Evolutionary conservation across 92 coral and sea anemone species (phyloP), one percentile per base, ranked within the genome.

Genomic region (Palythoa caribaeorum): DNA sequence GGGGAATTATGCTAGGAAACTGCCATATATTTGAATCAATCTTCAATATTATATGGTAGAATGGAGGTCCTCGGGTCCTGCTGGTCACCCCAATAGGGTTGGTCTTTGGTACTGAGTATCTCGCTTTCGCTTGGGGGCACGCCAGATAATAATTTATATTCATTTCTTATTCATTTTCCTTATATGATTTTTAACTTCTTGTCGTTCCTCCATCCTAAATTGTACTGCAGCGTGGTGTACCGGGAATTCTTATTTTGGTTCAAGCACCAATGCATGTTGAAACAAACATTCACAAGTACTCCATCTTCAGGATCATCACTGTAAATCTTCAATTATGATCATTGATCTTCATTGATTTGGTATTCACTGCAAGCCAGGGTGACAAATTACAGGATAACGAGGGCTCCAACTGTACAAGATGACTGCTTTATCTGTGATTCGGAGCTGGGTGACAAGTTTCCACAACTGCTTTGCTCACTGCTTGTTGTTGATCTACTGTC

Each of bases 401-500:
- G 51, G 50, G 55, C 38, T 80, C 57, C 74, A 20, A 80, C 52
- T 47, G 52, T 81, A 47, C 86, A 81, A 3, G 86, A 51, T 20
- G 20, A 19, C 35, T 81, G 86, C 37, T 81, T 81, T 28, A 66
- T 68, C 76, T 81, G 86, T 13, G 86, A 81, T 48, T 81, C 86
- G 5, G 80, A 86, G 14, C 89, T 71, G 38, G 98, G 98, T 12
- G 98, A 95, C n/a, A 92, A 83, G 59, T 95, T 95, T 14, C 96
- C 98, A 28, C 92, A 84, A 86, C 92, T 95, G 70, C 98, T 95
- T 44, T 83, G 94, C 44, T 95, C 96, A 85, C 96, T 93, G 66
- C 98, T 91, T 13, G 92, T 89, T 19, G 92, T 92, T 35, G 97
- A 95, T 19, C 98, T 97, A 13, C 98, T 95, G 68, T 95, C 92